Evolutionary conservation across 2,888 invertebrate genomes (phyloP).

Genomic region (Athetis lepigone): DNA sequence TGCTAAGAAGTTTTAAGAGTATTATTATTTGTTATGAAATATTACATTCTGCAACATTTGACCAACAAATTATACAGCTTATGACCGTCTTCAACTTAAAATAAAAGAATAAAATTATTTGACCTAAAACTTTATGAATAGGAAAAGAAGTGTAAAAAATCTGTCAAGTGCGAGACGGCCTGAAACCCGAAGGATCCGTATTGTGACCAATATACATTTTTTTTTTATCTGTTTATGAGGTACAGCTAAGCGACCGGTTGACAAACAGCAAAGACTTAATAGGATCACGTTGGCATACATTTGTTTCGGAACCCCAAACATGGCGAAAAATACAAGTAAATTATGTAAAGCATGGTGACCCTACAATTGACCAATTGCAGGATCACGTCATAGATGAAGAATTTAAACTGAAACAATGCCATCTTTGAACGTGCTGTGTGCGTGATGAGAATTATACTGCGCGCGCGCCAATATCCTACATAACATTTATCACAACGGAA

Average conservation of each 20-base stretch:
- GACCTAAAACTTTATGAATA: conserved; percentile 34
- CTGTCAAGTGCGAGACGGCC: not conserved
- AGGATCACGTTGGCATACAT: no score
- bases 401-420: conserved; percentile 88
- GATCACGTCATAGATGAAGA: conserved; percentile 85
- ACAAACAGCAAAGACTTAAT: no score
- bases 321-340: not conserved
- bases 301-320: no score
- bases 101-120: conserved; percentile 24
- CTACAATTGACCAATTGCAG: conserved; percentile 73
- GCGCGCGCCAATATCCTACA: conserved; percentile 54
- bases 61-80: conserved; percentile 44
- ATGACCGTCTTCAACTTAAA: conserved; percentile 24
- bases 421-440: conserved; percentile 74
- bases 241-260: no score
- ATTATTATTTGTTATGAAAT: conserved; percentile 56
- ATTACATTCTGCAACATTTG: conserved; percentile 45
- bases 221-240: no score
- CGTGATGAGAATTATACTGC: conserved; percentile 78
- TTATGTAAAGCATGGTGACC: conserved; percentile 47
- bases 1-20: conserved; percentile 48
- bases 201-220: no score
- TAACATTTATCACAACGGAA: conserved; percentile 15
- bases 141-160: not conserved
- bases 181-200: no score